Evolutionary conservation across 2,113 vertebrate species (phyloP).

Genomic region (Gopherus flavomarginatus): DNA sequence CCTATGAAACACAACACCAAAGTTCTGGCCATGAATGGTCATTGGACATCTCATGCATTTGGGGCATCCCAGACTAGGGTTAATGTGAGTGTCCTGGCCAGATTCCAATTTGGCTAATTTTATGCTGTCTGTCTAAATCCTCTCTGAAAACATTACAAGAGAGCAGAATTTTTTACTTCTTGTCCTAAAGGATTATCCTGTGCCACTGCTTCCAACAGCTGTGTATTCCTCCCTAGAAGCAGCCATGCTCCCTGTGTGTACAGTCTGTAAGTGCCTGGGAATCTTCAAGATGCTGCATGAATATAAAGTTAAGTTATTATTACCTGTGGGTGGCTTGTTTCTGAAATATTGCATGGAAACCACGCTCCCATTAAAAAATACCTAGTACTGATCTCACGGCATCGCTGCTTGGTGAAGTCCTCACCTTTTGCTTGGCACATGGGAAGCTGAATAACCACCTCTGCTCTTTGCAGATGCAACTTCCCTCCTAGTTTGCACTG

Average conservation of each 20-base stretch:
- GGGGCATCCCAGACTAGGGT: neutral
- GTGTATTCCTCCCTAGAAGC: neutral
- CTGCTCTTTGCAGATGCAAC: neutral
- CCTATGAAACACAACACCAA: neutral
- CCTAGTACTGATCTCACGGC: neutral
- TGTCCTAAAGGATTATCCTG: neutral
- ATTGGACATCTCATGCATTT: neutral
- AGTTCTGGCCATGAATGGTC: neutral
- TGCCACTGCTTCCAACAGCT: neutral
- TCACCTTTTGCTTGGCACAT: neutral
- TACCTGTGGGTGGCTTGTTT: conserved; percentile 36
- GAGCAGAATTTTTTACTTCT: neutral
- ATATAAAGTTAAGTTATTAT: neutral
- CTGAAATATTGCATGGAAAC: neutral
- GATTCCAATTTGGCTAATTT: neutral
- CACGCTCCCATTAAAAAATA: neutral
- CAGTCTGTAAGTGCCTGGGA: neutral
- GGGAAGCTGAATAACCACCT: neutral
- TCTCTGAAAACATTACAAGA: neutral
- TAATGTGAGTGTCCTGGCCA: neutral
- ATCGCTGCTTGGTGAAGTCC: neutral
- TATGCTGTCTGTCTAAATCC: neutral
- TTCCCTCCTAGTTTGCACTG: neutral
- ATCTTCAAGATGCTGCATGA: neutral
- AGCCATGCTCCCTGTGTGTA: neutral